These are phyloP conservation scores for Branchinecta lynchi DNA, from an alignment of 1,140 invertebrate species.

Conservation along the genomic window DNA sequence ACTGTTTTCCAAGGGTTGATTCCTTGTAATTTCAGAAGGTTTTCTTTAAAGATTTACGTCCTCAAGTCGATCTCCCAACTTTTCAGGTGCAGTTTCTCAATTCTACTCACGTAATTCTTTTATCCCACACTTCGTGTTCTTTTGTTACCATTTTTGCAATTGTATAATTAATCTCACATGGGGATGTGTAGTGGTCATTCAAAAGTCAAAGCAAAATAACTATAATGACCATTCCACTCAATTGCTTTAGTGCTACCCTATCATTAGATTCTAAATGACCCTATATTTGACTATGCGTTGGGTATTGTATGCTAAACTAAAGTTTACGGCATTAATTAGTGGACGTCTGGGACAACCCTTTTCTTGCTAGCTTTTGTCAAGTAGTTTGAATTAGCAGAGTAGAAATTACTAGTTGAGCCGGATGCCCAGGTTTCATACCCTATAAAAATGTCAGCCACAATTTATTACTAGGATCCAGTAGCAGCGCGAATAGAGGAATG, in stretches of 20 bases:
- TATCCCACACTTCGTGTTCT: background rate
- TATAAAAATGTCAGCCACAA: background rate
- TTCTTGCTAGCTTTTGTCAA: conserved; percentile 11
- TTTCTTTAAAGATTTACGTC: too few species aligned
- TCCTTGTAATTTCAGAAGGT: too few species aligned
- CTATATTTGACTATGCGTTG: background rate
- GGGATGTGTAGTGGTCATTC: background rate
- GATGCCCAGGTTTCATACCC: background rate
- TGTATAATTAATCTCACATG: conserved; percentile 5
- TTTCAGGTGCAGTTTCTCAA: too few species aligned
- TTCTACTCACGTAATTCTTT: too few species aligned
- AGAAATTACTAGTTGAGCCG: background rate
- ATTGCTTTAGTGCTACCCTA: conserved; percentile 3
- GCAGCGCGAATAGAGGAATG: background rate
- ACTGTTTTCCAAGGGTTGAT: too few species aligned
- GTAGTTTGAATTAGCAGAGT: conserved; percentile 1
- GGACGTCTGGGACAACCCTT: background rate
- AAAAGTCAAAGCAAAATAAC: conserved; percentile 1
- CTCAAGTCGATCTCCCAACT: too few species aligned
- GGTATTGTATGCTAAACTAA: conserved; percentile 9
- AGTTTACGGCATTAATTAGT: conserved; percentile 2
- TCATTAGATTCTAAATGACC: background rate
- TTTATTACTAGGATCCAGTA: background rate
- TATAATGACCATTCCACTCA: conserved; percentile 6
- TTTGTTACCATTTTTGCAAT: conserved; percentile 6